Percentiles rank a stretch among this genome's conserved stretches.
Evolutionary conservation across 2,797 vertebrate species (phyloP).

Genomic region (Chiropotes sagulatus): DNA sequence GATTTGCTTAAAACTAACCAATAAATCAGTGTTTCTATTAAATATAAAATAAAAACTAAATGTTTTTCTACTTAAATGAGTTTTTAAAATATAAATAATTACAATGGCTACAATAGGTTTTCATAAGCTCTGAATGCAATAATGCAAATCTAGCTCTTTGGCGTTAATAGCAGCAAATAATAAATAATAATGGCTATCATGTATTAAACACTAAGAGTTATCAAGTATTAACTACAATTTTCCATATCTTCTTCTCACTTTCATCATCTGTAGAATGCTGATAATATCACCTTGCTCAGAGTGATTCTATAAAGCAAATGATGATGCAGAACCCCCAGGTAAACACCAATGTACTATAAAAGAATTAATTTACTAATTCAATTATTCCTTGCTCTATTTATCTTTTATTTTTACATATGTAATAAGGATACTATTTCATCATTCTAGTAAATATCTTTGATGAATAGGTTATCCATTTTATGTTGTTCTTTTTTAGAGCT

Average conservation of each 20-base stretch:
- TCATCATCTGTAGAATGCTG: not conserved
- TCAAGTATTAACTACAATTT: not conserved
- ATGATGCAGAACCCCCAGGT: not conserved
- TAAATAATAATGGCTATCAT: not conserved
- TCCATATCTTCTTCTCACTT: not conserved
- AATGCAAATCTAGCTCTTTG: not conserved
- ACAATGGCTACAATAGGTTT: not conserved
- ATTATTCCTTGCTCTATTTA: not conserved
- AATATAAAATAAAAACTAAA: not conserved
- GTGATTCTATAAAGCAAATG: not conserved
- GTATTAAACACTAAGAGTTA: not conserved
- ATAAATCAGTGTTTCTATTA: not conserved
- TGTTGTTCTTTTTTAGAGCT: not conserved
- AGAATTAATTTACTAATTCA: not conserved
- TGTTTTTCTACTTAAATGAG: not conserved
- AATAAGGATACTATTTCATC: not conserved
- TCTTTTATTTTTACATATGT: conserved; percentile 18
- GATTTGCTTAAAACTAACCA: not conserved
- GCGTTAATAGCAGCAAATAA: not conserved
- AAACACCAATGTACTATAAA: not conserved
- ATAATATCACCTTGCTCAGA: not conserved
- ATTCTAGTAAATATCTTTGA: not conserved
- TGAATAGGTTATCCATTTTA: not conserved
- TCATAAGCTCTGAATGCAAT: not conserved
- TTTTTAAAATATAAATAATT: conserved; percentile 35